Percentiles rank a stretch among this genome's conserved stretches.
These are phyloP conservation scores for Tachina fera DNA, from an alignment of 2,888 invertebrate genomes.

Conservation along the genomic window DNA sequence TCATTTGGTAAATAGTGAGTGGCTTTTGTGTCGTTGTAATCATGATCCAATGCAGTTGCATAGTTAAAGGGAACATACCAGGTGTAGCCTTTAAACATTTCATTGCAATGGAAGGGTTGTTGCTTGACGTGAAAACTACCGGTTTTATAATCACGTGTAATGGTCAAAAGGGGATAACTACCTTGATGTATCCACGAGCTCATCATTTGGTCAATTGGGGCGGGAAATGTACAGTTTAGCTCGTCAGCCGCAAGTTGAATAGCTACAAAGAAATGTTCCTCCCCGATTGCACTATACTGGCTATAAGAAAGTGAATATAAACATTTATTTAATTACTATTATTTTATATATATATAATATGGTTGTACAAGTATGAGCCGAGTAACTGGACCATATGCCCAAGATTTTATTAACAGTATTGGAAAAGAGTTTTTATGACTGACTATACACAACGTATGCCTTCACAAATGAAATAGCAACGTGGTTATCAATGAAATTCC, in stretches of 20 bases:
- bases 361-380: too few species aligned
- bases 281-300: background rate
- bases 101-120: slow-evolving; percentile 71
- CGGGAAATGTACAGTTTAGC: background rate
- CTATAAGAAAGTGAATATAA: background rate
- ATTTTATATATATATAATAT: too few species aligned
- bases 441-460: too few species aligned
- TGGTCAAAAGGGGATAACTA: slow-evolving; percentile 78
- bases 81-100: slow-evolving; percentile 25
- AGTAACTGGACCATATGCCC: too few species aligned
- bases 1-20: slow-evolving; percentile 75
- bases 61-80: slow-evolving; percentile 81
- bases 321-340: too few species aligned
- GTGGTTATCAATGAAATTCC: too few species aligned
- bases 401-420: too few species aligned
- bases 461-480: too few species aligned
- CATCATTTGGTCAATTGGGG: background rate
- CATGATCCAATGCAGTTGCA: slow-evolving; percentile 75
- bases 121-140: slow-evolving; percentile 84
- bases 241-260: background rate
- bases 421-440: too few species aligned
- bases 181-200: background rate
- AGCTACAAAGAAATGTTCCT: background rate
- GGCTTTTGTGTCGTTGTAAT: slow-evolving; percentile 78
- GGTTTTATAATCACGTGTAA: slow-evolving; percentile 83